phyloP scores from a whole-genome alignment of 2,888 invertebrate genomes.

The Endotricha flammealis region DNA sequence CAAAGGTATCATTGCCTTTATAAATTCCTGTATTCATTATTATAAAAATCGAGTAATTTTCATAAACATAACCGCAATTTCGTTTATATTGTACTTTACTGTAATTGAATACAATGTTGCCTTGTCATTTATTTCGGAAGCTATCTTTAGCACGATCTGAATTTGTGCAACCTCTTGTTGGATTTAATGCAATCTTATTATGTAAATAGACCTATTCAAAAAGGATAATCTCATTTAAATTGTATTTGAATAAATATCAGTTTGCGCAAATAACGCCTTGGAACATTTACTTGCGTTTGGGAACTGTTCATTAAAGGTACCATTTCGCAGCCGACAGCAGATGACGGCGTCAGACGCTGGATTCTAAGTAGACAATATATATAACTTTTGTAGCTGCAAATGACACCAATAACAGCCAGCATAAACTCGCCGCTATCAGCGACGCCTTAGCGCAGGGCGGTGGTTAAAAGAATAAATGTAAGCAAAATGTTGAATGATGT shows the following conservation, averaged over 20 bases:
- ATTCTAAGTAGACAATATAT: too few relatives aligned
- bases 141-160: slow-evolving; percentile 48
- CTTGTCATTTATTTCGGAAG: slow-evolving; percentile 31
- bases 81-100: slow-evolving; percentile 13
- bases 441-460: too few relatives aligned
- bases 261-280: slow-evolving; percentile 19
- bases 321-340: too few relatives aligned
- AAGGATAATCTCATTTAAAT: slow-evolving; percentile 42
- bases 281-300: neutral
- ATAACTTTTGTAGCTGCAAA: too few relatives aligned
- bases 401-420: too few relatives aligned
- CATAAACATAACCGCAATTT: neutral
- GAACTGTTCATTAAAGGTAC: neutral
- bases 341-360: too few relatives aligned
- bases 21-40: too few relatives aligned
- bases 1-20: too few relatives aligned
- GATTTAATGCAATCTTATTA: slow-evolving; percentile 45
- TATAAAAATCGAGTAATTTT: neutral
- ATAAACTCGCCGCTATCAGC: too few relatives aligned
- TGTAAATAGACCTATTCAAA: slow-evolving; percentile 48
- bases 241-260: slow-evolving; percentile 29
- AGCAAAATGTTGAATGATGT: too few relatives aligned
- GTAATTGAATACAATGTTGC: slow-evolving; percentile 17
- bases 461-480: too few relatives aligned
- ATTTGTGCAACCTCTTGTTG: slow-evolving; percentile 30